phyloP scores from a whole-genome alignment of 2,113 vertebrate genomes.

The Catagonus wagneri region DNA sequence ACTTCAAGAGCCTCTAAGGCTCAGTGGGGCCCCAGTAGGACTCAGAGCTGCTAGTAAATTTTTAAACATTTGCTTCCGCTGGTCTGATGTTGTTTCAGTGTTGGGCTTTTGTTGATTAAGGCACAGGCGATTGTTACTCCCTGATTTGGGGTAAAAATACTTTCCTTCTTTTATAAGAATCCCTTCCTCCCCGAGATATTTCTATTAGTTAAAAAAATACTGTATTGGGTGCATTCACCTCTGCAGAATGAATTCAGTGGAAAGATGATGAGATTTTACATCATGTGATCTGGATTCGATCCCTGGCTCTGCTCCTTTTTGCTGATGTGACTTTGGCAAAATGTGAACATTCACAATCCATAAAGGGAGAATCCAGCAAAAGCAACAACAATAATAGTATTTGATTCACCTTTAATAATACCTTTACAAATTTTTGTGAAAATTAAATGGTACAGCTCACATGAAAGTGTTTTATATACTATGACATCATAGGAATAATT shows the following conservation, averaged over 20 bases:
- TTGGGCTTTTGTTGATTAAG: not conserved
- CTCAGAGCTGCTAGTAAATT: not conserved
- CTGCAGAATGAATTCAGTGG: not conserved
- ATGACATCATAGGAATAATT: not conserved
- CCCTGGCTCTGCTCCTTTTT: not conserved
- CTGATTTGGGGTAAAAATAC: not conserved
- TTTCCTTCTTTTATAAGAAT: not conserved
- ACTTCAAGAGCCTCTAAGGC: not conserved
- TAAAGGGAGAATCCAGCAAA: not conserved
- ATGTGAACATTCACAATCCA: not conserved
- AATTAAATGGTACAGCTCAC: not conserved
- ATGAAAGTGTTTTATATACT: not conserved
- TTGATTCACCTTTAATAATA: not conserved
- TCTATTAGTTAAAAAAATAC: not conserved
- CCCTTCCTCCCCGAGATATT: not conserved
- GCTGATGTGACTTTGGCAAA: not conserved
- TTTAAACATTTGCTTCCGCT: not conserved
- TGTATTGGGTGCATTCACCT: not conserved
- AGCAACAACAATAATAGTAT: not conserved
- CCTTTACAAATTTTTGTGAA: not conserved
- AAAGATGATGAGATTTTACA: not conserved
- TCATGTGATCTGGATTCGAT: not conserved
- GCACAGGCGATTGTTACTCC: not conserved
- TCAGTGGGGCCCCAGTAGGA: not conserved
- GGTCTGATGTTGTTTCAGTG: not conserved